Evolutionary conservation across 2,888 invertebrate species (phyloP), one percentile per base, ranked within the genome.

Genomic region (Lordiphosa andalusiaca): DNA sequence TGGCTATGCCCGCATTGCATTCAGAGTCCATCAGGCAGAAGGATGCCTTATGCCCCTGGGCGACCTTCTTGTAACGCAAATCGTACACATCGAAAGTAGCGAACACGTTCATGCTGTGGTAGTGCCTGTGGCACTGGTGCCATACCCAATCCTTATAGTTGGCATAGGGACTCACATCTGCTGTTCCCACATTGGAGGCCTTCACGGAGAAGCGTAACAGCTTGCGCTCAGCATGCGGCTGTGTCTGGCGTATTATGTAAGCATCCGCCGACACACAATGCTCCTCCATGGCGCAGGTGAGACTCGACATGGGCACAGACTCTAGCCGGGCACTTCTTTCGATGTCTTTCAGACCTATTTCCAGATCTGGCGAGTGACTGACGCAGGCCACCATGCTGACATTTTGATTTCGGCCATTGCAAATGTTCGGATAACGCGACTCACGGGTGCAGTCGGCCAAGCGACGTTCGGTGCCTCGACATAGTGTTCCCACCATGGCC

Each of bases 201-300:
- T 73, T 78, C 2, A 86, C 74, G 0, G 87, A 82, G 65, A 87
- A 87, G n/a, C 87, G 80, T 6, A 87, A 52, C 6, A 87, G 47
- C 9, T 77, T 75, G 3, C 87, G 80, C 16, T 67, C 47, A 0
- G 82, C 84, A 0, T 54, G 9, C 4, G 87, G 87, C 41, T 82
- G 69, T 2, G 76, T 78, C 1, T 46, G 51, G 2, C 85, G 73
- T 48, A 86, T 80, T 6, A 58, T 67, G 60, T 87, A 87, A 2
- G 87, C 87, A 63, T 87, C 87, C 2, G 56, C 52, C 0, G 87
- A 80, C 6, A 87, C 19, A 12, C 87, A 87, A 16, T 86, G 77
- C 67, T 87, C 87, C 50, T 87, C 87, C 87, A 87, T 87, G 56
- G 87, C 87, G 23, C 87, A 87, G 10, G 71, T 77, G 4, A 87